Base-by-base conservation (phyloP, 2,888 invertebrate genomes). In the Elysia crispata region DNA sequence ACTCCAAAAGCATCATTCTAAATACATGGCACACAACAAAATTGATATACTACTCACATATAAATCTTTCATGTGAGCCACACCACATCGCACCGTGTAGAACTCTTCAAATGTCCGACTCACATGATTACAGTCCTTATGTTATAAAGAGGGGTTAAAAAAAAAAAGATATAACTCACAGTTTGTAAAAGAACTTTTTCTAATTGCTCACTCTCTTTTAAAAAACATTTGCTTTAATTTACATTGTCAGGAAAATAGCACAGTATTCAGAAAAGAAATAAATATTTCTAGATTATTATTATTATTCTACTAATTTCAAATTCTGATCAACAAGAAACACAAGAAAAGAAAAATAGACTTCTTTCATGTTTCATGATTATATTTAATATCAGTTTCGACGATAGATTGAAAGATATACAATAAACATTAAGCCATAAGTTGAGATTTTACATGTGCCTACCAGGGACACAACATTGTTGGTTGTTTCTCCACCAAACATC, bases 81-180 rank as follows among this genome's bases (percentile, higher is more conserved):
- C 98, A 92, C 98, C 98, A 91, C 98, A 98, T 8, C 98, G 94
- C 20, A 98, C 97, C 3, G 98, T 98, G 93, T 98, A 98, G 93
- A 98, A 98, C 93, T 98, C 98, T 92, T 98, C 98, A 49, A 97
- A 94, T 0, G 97, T 98, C 49, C 97, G 94, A 82, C 97, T 97
- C 3, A 98, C 98, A 93, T 98, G 98, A 78, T 96, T 96, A 90
- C 98, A 98, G 92, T 98, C 98, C 95, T 95, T 89, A 8, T 84
- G 81, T 66, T 30, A 15, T 57, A 77, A 31, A 31, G 31, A 33
- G 11, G 11, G 41, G 41, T 41, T 6, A 41, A 41, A 41, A 41
- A 41, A 41, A 6, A 41, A 41, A 41, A 41, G 41, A 41, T 41
- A 11, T 11, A 41, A n/a, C n/a, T n/a, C n/a, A n/a, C n/a, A n/a